These are phyloP conservation scores for Pyralis farinalis DNA, from an alignment of 2,888 invertebrate species.

Conservation along the genomic window DNA sequence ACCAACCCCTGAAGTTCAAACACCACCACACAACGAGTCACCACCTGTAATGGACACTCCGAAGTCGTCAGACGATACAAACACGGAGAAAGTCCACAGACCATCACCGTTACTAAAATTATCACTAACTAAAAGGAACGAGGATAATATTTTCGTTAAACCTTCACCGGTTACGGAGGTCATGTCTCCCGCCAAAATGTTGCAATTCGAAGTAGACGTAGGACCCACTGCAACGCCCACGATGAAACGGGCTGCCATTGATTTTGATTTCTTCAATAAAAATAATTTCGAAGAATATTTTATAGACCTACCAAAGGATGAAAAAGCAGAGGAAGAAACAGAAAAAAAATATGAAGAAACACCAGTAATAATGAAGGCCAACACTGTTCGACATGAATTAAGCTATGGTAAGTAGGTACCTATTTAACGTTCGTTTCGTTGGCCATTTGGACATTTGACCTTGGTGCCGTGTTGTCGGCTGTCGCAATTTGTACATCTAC, in stretches of 20 bases:
- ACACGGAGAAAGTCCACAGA: constrained; percentile 18
- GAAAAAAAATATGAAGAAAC: constrained; percentile 45
- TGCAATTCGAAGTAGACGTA: constrained; percentile 62
- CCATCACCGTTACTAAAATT: constrained; percentile 47
- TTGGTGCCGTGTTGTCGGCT: neutral
- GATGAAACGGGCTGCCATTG: constrained; percentile 66
- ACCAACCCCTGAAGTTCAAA: constrained; percentile 29
- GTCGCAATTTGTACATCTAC: too few species aligned
- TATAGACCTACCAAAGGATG: constrained; percentile 32
- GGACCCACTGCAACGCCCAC: constrained; percentile 61
- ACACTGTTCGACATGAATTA: constrained; percentile 69
- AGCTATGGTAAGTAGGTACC: constrained; percentile 71
- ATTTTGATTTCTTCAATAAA: constrained; percentile 67
- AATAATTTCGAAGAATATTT: constrained; percentile 59
- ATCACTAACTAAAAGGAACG: constrained; percentile 48
- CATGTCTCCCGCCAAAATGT: constrained; percentile 72
- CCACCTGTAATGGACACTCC: constrained; percentile 47
- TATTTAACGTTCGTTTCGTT: too few species aligned
- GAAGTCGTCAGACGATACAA: constrained; percentile 21
- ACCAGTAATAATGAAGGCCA: constrained; percentile 57
- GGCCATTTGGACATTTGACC: constrained; percentile 4
- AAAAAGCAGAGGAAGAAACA: constrained; percentile 18
- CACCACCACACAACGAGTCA: constrained; percentile 26
- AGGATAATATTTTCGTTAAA: constrained; percentile 55
- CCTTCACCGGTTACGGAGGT: constrained; percentile 61